phyloP scores from a whole-genome alignment of 2,797 vertebrate species.

The Peromyscus eremicus region DNA sequence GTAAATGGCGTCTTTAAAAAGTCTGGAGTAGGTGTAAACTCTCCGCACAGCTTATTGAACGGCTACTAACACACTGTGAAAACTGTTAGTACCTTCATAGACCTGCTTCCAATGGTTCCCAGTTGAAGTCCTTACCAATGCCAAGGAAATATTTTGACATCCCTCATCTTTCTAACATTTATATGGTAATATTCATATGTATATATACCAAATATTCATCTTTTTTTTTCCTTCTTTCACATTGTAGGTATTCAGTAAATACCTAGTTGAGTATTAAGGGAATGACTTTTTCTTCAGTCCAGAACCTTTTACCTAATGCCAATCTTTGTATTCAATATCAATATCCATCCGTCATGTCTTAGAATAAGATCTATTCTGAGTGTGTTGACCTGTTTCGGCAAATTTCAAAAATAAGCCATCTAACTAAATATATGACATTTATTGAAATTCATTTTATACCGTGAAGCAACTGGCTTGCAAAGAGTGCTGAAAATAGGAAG shows the following conservation, averaged over 20 bases:
- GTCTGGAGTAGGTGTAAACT: constrained; percentile 63
- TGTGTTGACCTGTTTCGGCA: constrained; percentile 85
- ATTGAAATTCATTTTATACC: constrained; percentile 89
- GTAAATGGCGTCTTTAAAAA: constrained; percentile 73
- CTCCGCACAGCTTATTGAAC: not conserved
- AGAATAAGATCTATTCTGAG: constrained; percentile 82
- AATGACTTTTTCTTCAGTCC: constrained; percentile 56
- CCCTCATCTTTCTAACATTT: constrained; percentile 57
- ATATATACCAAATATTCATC: constrained; percentile 70
- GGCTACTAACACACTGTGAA: constrained; percentile 53
- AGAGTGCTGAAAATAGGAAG: constrained; percentile 87
- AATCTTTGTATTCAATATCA: constrained; percentile 78
- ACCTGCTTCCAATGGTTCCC: constrained; percentile 24
- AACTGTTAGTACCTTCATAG: constrained; percentile 60
- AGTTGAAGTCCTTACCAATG: constrained; percentile 39
- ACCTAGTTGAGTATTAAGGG: constrained; percentile 67
- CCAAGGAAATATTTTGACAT: constrained; percentile 41
- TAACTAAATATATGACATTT: constrained; percentile 88
- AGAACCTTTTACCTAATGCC: constrained; percentile 80
- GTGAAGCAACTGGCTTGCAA: constrained; percentile 86
- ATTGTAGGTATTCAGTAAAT: constrained; percentile 71
- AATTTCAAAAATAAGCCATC: constrained; percentile 85
- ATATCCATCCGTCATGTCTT: constrained; percentile 82
- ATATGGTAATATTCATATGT: not conserved
- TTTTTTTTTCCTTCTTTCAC: constrained; percentile 70